These are phyloP conservation scores for Desmodus rotundus DNA, from an alignment of 2,113 vertebrate species.

Conservation along the genomic window DNA sequence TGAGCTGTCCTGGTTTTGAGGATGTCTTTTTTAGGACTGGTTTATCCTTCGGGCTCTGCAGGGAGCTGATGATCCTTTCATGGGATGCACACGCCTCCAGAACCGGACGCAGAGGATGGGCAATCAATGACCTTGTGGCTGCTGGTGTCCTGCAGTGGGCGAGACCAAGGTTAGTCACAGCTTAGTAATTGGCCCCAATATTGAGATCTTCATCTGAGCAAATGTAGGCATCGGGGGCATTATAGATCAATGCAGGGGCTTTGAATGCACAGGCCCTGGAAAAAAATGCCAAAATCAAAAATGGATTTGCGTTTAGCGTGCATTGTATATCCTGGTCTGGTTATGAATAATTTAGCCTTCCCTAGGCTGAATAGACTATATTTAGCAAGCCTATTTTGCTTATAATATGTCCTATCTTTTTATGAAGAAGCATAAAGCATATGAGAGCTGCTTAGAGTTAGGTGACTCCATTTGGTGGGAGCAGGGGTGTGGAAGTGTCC, in stretches of 20 bases:
- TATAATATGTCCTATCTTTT: constrained; percentile 68
- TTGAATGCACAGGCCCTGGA: constrained; percentile 31
- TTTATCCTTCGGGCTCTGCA: constrained; percentile 45
- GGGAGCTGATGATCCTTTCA: constrained; percentile 53
- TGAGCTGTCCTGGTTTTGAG: neutral
- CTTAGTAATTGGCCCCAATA: constrained; percentile 50
- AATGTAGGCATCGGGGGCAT: constrained; percentile 50
- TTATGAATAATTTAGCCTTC: constrained; percentile 81
- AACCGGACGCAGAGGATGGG: neutral
- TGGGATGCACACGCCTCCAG: neutral
- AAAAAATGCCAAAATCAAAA: constrained; percentile 70
- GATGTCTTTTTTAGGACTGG: constrained; percentile 41
- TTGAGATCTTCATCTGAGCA: constrained; percentile 56
- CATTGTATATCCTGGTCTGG: constrained; percentile 68
- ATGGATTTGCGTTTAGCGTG: constrained; percentile 74
- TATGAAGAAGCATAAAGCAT: constrained; percentile 78
- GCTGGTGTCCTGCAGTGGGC: constrained; percentile 44
- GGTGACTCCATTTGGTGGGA: constrained; percentile 24
- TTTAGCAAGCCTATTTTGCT: constrained; percentile 77
- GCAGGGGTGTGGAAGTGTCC: neutral
- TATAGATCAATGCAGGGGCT: constrained; percentile 53
- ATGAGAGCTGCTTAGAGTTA: constrained; percentile 64
- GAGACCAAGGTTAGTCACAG: constrained; percentile 40
- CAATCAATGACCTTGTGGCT: constrained; percentile 43
- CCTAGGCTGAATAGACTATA: constrained; percentile 75